Conservation (phyloP, 1,140 invertebrate species). For the Drosophila burlai region DNA sequence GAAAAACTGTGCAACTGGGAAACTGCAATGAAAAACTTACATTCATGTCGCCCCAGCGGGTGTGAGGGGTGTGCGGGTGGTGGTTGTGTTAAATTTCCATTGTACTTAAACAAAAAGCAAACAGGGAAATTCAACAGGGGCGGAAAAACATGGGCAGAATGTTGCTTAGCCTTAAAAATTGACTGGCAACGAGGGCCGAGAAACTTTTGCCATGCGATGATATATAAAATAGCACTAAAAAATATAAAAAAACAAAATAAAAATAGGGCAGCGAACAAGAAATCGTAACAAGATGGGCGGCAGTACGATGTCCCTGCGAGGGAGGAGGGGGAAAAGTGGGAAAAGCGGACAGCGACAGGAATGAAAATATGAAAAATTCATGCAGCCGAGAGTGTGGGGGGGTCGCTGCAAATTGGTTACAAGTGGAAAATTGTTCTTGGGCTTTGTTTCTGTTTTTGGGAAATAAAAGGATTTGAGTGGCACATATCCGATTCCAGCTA, state of each 20-base stretch:
- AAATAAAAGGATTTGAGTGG: conserved; percentile 11
- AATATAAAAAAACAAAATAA: conserved; percentile 5
- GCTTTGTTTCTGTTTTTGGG: not conserved
- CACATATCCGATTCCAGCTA: conserved; percentile 9
- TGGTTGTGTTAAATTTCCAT: conserved; percentile 32
- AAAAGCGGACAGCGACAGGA: conserved; percentile 5
- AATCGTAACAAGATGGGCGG: conserved; percentile 39
- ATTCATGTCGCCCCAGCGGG: conserved; percentile 3
- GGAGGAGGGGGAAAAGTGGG: too few species aligned
- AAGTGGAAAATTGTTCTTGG: conserved; percentile 20
- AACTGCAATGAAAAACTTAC: conserved; percentile 65
- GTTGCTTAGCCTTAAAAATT: conserved; percentile 24
- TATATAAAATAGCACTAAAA: conserved; percentile 23
- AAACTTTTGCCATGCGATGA: conserved; percentile 24
- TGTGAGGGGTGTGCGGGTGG: too few species aligned
- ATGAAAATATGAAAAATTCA: conserved; percentile 49
- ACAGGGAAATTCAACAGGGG: conserved; percentile 9
- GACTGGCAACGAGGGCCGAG: conserved; percentile 18
- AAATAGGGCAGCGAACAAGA: conserved; percentile 17
- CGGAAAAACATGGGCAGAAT: conserved; percentile 30
- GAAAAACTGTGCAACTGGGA: conserved; percentile 38
- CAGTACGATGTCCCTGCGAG: conserved; percentile 2
- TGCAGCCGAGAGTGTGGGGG: not conserved
- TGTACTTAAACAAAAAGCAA: conserved; percentile 67
- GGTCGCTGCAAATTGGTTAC: conserved; percentile 18